Evolutionary conservation across 2,888 invertebrate genomes (phyloP), one percentile per base, ranked within the genome.

Genomic region (Carpatolechia fugitivella): DNA sequence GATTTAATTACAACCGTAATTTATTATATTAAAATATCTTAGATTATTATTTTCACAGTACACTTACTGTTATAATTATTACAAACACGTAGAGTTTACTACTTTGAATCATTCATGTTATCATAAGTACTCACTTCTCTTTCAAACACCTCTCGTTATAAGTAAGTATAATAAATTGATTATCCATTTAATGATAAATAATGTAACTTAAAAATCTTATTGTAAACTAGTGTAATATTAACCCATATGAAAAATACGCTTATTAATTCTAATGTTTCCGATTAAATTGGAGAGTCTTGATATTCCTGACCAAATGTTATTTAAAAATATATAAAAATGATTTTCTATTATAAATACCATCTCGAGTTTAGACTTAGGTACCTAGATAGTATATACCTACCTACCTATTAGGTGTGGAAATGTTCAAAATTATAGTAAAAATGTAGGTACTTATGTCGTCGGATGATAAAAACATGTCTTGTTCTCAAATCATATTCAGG

Each of bases 251-350:
- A 83, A 81, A 84, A 86, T 89, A 90, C 90, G 90, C 90, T 90
- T 90, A 90, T 89, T 90, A 90, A 89, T 88, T 88, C 88, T 89
- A 89, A 88, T 85, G 75, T 85, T 85, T 89, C 89, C 87, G 88
- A 88, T 88, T 69, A 82, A 84, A 90, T 87, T 87, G 87, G 88
- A 78, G 74, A 85, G 71, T 82, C 81, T 85, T 83, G 85, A 89
- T 88, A 90, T 87, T 89, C 81, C 84, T 82, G 89, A 90, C 89
- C 90, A 88, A 89, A 81, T 82, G 83, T 85, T 87, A 85, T 84
- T 80, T 78, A 78, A 80, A 54, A 55, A 62, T 55, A 56, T 78
- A 74, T 80, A 74, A 82, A n/a, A 83, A 80, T 80, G 78, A 76
- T 82, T 82, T 84, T 85, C 80, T 81, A 81, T n/a, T 73, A 76